These are phyloP conservation scores for Anguilla megastoma DNA, from an alignment of 2,797 vertebrate genomes.

Conservation along the genomic window DNA sequence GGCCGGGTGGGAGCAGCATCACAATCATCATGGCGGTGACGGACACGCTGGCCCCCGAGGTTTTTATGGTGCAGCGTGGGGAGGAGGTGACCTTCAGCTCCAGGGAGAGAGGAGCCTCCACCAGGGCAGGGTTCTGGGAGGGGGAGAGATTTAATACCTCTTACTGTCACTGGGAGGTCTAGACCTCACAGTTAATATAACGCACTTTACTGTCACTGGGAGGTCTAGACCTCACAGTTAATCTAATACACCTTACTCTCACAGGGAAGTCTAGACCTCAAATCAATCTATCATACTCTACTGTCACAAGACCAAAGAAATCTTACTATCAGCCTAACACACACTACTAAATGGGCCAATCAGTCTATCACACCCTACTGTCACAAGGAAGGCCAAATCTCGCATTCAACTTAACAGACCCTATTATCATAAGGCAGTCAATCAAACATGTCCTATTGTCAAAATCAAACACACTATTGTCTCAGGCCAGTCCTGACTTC, in stretches of 20 bases:
- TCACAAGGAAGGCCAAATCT: background rate
- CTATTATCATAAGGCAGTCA: background rate
- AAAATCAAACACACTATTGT: background rate
- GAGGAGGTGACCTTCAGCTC: constrained; percentile 76
- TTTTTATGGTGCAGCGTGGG: constrained; percentile 83
- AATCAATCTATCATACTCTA: background rate
- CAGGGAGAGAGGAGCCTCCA: constrained; percentile 81
- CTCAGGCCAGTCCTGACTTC: background rate
- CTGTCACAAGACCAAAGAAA: background rate
- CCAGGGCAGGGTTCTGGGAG: constrained; percentile 76
- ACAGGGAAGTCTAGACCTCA: background rate
- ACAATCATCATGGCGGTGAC: constrained; percentile 83
- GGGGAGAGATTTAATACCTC: background rate
- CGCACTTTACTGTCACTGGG: background rate
- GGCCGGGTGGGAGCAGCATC: constrained; percentile 70
- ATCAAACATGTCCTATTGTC: background rate
- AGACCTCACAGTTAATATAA: background rate
- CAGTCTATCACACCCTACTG: background rate
- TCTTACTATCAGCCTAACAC: too few species aligned
- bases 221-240: background rate
- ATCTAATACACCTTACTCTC: background rate
- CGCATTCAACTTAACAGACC: background rate
- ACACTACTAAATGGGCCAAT: background rate
- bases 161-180: background rate
- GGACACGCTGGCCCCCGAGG: constrained; percentile 77